These are phyloP conservation scores for Mantis religiosa DNA, from an alignment of 2,888 invertebrate species.

Conservation along the genomic window DNA sequence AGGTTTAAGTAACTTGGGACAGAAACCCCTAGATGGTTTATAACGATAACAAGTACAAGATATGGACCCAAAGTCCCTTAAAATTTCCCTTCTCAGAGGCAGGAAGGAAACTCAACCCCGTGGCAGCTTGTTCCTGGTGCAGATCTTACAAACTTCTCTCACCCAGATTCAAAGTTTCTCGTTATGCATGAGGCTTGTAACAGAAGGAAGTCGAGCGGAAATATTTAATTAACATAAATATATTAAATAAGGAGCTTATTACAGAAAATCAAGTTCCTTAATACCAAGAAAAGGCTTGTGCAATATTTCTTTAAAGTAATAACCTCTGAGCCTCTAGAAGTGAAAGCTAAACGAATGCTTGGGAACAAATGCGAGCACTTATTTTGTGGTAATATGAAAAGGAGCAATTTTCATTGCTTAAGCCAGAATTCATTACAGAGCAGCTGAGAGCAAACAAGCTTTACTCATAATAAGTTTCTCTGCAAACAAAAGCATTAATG, in stretches of 20 bases:
- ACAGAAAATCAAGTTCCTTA: neutral
- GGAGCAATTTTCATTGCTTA: neutral
- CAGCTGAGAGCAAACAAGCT: too few species aligned
- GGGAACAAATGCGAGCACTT: neutral
- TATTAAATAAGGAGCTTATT: neutral
- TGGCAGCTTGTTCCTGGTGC: neutral
- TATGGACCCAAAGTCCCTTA: neutral
- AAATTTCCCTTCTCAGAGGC: neutral
- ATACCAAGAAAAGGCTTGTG: neutral
- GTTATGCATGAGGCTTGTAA: neutral
- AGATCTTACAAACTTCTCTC: neutral
- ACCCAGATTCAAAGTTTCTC: neutral
- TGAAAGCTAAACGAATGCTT: neutral
- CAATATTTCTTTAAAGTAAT: neutral
- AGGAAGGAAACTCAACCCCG: neutral
- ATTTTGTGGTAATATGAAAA: neutral
- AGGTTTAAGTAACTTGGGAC: too few species aligned
- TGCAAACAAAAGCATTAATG: too few species aligned
- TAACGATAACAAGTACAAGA: neutral
- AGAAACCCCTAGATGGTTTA: too few species aligned
- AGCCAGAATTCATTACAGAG: neutral
- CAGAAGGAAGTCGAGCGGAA: neutral
- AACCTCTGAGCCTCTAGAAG: neutral
- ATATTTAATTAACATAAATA: neutral
- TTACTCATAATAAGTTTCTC: too few species aligned